Evolutionary conservation across 2,113 vertebrate species (phyloP).

Genomic region (Neogobius melanostomus): DNA sequence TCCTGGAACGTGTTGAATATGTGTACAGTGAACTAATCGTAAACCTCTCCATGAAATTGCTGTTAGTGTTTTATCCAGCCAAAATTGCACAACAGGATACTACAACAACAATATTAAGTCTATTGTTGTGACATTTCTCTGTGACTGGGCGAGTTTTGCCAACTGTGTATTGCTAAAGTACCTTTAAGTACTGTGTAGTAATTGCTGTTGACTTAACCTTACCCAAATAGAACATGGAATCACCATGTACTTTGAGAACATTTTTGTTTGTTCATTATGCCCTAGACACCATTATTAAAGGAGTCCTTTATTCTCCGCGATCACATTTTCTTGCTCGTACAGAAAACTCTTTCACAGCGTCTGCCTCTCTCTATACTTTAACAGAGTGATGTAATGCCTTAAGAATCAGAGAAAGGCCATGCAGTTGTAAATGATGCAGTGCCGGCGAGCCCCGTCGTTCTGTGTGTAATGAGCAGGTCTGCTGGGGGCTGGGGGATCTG

Average conservation of each 20-base stretch:
- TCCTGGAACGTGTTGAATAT: too few relatives aligned
- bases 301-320: slow-evolving; percentile 19
- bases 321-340: slow-evolving; percentile 64
- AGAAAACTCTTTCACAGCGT: slow-evolving; percentile 22
- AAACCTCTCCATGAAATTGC: too few relatives aligned
- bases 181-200: neutral
- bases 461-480: slow-evolving; percentile 47
- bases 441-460: slow-evolving; percentile 61
- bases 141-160: neutral
- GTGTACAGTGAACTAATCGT: too few relatives aligned
- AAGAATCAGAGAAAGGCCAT: slow-evolving; percentile 64
- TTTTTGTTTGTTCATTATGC: too few relatives aligned
- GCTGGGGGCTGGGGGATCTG: slow-evolving; percentile 41
- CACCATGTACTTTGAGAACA: too few relatives aligned
- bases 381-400: slow-evolving; percentile 55
- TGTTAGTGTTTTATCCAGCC: too few relatives aligned
- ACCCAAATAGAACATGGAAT: neutral
- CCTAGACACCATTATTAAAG: too few relatives aligned
- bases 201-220: neutral
- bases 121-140: neutral
- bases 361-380: slow-evolving; percentile 32
- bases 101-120: too few relatives aligned
- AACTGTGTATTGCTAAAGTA: neutral
- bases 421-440: slow-evolving; percentile 76
- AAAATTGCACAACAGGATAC: too few relatives aligned